phyloP scores from a whole-genome alignment of 1,140 invertebrate species.

The Cotesia glomerata region DNA sequence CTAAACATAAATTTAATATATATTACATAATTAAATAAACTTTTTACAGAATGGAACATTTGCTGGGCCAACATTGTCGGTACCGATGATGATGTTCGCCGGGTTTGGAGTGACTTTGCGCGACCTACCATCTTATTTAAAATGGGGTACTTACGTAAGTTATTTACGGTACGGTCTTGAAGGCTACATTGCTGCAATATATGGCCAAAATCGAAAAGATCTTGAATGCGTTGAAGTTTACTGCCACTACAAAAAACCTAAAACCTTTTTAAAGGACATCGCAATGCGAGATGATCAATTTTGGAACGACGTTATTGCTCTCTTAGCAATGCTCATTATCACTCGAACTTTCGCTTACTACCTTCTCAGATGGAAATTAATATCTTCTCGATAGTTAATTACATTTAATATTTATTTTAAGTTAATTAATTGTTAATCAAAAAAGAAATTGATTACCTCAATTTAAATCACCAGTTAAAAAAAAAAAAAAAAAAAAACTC shows the following conservation, averaged over 20 bases:
- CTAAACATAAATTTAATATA: neutral
- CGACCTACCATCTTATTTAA: slow-evolving; percentile 79
- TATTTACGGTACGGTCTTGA: slow-evolving; percentile 90
- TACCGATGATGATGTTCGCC: slow-evolving; percentile 88
- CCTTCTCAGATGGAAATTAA: slow-evolving; percentile 80
- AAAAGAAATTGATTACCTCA: too few relatives aligned
- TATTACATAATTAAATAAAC: slow-evolving; percentile 7
- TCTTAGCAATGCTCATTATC: slow-evolving; percentile 74
- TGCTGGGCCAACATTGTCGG: slow-evolving; percentile 76
- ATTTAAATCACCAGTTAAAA: too few relatives aligned
- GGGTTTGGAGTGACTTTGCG: slow-evolving; percentile 79
- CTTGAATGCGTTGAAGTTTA: slow-evolving; percentile 71
- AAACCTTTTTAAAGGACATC: slow-evolving; percentile 79
- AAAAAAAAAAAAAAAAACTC: neutral
- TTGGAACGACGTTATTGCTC: slow-evolving; percentile 80
- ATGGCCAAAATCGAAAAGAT: slow-evolving; percentile 73
- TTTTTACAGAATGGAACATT: slow-evolving; percentile 78
- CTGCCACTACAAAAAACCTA: slow-evolving; percentile 79
- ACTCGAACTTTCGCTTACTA: slow-evolving; percentile 78
- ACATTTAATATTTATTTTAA: neutral
- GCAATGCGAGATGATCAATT: slow-evolving; percentile 82
- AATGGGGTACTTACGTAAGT: slow-evolving; percentile 87
- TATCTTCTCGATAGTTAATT: slow-evolving; percentile 67
- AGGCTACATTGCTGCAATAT: slow-evolving; percentile 80
- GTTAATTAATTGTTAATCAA: neutral